Percentiles rank a stretch among this genome's conserved stretches.
Evolutionary conservation across 1,140 invertebrate species (phyloP).

Genomic region (Trichonephila clavipes): DNA sequence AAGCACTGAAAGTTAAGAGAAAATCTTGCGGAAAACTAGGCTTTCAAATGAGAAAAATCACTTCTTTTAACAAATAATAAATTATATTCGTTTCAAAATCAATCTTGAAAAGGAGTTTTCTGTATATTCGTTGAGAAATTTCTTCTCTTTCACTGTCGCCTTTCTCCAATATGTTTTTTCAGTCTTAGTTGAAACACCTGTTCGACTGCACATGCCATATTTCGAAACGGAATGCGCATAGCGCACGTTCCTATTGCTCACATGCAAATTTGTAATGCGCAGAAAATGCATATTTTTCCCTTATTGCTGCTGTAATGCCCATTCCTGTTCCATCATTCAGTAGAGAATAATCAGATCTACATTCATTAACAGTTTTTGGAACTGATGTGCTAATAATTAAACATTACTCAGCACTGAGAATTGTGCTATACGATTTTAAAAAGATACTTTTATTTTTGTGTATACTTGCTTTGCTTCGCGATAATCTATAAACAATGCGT

Average conservation of each 20-base stretch:
- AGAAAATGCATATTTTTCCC: constrained; percentile 27
- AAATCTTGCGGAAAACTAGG: too few species aligned
- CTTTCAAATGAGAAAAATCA: not conserved
- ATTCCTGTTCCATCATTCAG: not conserved
- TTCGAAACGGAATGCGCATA: constrained; percentile 16
- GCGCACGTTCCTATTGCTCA: constrained; percentile 1
- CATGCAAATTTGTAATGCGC: constrained; percentile 44
- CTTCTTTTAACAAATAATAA: not conserved
- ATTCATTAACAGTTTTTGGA: not conserved
- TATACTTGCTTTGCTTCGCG: not conserved
- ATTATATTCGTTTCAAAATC: not conserved
- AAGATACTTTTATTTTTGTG: not conserved
- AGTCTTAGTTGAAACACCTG: constrained; percentile 41
- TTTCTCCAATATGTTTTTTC: constrained; percentile 39
- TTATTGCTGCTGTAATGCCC: not conserved
- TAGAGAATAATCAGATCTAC: not conserved
- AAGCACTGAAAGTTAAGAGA: not conserved
- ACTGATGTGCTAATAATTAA: not conserved
- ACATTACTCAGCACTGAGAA: not conserved
- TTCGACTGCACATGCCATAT: not conserved
- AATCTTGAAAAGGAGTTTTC: not conserved
- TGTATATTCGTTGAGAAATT: constrained; percentile 12
- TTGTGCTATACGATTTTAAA: not conserved
- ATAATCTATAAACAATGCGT: constrained; percentile 6
- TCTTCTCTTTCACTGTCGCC: constrained; percentile 36